These are phyloP conservation scores for Halcyon badia DNA, from an alignment of 2,797 vertebrate genomes.

Conservation along the genomic window DNA sequence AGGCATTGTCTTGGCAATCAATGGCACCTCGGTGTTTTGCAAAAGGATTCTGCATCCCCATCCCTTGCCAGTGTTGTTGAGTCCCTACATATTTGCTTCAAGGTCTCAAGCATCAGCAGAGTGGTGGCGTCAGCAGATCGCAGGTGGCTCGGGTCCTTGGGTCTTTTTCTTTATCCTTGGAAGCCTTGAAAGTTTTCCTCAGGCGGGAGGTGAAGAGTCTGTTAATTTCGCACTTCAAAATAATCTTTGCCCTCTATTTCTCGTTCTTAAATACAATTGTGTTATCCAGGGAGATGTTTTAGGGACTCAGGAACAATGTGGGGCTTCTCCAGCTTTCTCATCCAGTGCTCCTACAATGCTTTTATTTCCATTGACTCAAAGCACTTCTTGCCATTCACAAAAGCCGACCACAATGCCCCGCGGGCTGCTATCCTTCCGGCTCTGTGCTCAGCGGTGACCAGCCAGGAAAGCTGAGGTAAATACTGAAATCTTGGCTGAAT, in stretches of 20 bases:
- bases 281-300: conserved; percentile 58
- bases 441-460: background rate
- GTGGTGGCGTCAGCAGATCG: conserved; percentile 70
- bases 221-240: conserved; percentile 80
- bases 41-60: conserved; percentile 24
- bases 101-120: conserved; percentile 75
- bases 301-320: conserved; percentile 15
- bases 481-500: background rate
- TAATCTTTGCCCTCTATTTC: conserved; percentile 80
- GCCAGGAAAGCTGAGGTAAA: background rate
- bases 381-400: conserved; percentile 61
- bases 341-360: conserved; percentile 42
- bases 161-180: conserved; percentile 76
- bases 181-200: conserved; percentile 83
- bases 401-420: conserved; percentile 53
- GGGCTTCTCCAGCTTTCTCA: conserved; percentile 57
- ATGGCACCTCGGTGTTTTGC: conserved; percentile 71
- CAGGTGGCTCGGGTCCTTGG: conserved; percentile 77
- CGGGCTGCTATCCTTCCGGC: background rate
- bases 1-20: conserved; percentile 72
- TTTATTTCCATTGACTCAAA: conserved; percentile 68
- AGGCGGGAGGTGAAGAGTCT: conserved; percentile 78
- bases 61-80: conserved; percentile 64
- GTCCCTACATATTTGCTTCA: conserved; percentile 69
- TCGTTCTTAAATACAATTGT: conserved; percentile 62